Conservation (phyloP, 2,797 vertebrate genomes). For the Cyclopterus lumpus region DNA sequence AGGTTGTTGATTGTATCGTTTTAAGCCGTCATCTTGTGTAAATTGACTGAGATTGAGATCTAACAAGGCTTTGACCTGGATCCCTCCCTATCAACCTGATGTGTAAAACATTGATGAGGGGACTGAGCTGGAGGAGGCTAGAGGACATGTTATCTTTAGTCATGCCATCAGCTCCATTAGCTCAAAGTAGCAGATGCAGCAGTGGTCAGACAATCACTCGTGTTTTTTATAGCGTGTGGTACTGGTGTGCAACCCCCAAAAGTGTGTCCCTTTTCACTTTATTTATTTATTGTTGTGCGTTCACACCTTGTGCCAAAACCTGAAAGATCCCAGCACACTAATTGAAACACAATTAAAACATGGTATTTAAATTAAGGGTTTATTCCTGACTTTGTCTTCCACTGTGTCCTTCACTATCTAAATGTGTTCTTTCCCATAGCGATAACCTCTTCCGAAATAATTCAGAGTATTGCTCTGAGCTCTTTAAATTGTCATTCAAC, state of each 20-base stretch:
- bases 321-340: background rate
- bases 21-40: constrained; percentile 79
- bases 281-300: constrained; percentile 2
- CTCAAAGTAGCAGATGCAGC: constrained; percentile 33
- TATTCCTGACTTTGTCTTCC: constrained; percentile 8
- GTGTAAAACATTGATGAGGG: constrained; percentile 76
- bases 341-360: constrained; percentile 22
- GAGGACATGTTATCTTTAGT: constrained; percentile 80
- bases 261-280: constrained; percentile 18
- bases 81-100: constrained; percentile 69
- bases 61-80: constrained; percentile 81
- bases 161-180: constrained; percentile 67
- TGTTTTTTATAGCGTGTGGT: constrained; percentile 4
- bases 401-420: background rate
- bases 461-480: constrained; percentile 24
- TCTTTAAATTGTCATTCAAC: constrained; percentile 48
- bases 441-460: constrained; percentile 19
- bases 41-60: constrained; percentile 85
- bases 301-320: background rate
- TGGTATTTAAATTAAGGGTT: background rate
- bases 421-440: background rate
- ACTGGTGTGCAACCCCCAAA: constrained; percentile 43
- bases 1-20: constrained; percentile 81
- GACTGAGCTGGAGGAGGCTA: constrained; percentile 68
- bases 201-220: constrained; percentile 25